Conservation (phyloP, 2,797 vertebrate species). For the Falco concolor region DNA sequence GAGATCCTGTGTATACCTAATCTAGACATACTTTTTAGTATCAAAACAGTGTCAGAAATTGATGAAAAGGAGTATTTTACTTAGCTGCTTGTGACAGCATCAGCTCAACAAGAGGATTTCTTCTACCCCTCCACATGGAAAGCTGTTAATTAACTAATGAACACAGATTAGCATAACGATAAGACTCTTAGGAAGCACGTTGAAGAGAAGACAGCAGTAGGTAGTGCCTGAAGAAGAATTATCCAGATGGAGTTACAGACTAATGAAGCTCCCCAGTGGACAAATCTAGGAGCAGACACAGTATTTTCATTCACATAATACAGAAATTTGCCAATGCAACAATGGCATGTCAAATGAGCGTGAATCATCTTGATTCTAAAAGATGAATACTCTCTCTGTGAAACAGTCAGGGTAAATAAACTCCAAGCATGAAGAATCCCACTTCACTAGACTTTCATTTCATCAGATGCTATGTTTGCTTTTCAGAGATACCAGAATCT, state of each 20-base stretch:
- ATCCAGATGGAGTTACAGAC: not conserved
- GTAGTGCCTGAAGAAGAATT: constrained; percentile 1
- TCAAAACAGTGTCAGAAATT: not conserved
- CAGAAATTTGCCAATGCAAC: not conserved
- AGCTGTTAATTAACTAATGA: constrained; percentile 58
- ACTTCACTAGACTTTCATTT: not conserved
- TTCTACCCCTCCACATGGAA: constrained; percentile 18
- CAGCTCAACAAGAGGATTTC: constrained; percentile 31
- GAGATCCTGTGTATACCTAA: not conserved
- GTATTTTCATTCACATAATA: not conserved
- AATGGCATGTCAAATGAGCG: not conserved
- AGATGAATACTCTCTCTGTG: not conserved
- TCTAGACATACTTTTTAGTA: not conserved
- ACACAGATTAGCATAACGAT: constrained; percentile 5
- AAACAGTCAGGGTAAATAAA: not conserved
- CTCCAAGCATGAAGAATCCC: not conserved
- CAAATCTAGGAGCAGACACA: not conserved
- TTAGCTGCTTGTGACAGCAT: constrained; percentile 8
- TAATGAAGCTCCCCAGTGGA: not conserved
- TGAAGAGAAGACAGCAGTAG: constrained; percentile 48
- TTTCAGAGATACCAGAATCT: not conserved
- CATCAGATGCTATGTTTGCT: not conserved
- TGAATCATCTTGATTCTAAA: not conserved
- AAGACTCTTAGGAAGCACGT: constrained; percentile 34
- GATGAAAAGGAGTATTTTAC: not conserved